Base-by-base conservation (phyloP, 2,113 vertebrate species). In the Syngnathus scovelli region DNA sequence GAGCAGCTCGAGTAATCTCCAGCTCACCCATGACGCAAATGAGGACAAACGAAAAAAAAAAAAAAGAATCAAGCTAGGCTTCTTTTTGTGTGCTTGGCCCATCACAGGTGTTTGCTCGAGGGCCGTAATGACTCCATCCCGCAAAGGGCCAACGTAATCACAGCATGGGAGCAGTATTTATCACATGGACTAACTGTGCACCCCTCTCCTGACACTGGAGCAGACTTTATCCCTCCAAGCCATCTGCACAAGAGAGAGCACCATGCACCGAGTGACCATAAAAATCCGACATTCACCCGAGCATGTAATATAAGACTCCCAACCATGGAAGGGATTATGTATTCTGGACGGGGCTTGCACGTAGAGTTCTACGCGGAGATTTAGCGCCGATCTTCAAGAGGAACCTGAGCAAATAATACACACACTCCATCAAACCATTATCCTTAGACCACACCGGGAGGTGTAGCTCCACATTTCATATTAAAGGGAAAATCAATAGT, bases 241-340 rank as follows among this genome's bases (percentile, higher is more conserved):
- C 83, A 85, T 83, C 78, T 76, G 72, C 66, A 77, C 63, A 49
- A 58, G 72, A 76, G 52, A 59, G 61, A 78, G 70, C 58, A 58
- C 55, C 43, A 43, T 36, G 18, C 72, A 79, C 64, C 41, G 70
- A 65, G 64, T 78, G 78, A 71, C 84, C 76, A 84, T 85, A 80
- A 81, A 79, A 88, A 85, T 71, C 78, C 78, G 68, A 61, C 78
- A 55, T 77, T 72, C 78, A 86, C 68, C 75, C 80, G 71, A 79
- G 82, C 84, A 80, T 78, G 74, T 76, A 71, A 79, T 83, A 79
- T 85, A 88, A 83, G 59, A 82, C 70, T 78, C 2, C 16, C 71
- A 76, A 74, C 55, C 39, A 71, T 67, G 79, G 78, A 76, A 77
- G 82, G 80, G 71, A 86, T 82, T 67, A 69, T 61, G 68, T 58